Evolutionary conservation across 2,797 vertebrate genomes (phyloP).

Genomic region (Meda fulgida): DNA sequence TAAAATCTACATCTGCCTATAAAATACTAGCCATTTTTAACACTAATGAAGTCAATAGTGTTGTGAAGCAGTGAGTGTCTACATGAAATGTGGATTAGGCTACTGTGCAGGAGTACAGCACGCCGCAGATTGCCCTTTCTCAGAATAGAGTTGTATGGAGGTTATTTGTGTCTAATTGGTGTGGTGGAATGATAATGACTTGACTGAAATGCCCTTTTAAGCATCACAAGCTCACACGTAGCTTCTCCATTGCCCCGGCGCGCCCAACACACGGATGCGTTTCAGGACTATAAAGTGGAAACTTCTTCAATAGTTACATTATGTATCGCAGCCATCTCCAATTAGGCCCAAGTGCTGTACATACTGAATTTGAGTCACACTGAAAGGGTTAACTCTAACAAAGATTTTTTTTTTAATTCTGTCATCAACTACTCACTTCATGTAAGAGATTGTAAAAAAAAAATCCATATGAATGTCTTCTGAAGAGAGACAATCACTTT

Average conservation of each 20-base stretch:
- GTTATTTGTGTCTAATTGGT: constrained; percentile 84
- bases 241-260: constrained; percentile 20
- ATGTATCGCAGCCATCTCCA: constrained; percentile 27
- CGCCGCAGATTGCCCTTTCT: constrained; percentile 66
- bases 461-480: not conserved
- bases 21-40: constrained; percentile 82
- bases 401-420: not conserved
- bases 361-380: not conserved
- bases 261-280: not conserved
- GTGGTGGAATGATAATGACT: constrained; percentile 80
- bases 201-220: constrained; percentile 78
- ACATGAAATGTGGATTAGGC: constrained; percentile 63
- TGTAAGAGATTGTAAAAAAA: not conserved
- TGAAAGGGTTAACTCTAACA: not conserved
- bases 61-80: constrained; percentile 40
- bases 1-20: constrained; percentile 80
- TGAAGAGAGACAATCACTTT: not conserved
- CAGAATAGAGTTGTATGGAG: constrained; percentile 76
- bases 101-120: constrained; percentile 37
- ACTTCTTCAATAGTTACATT: constrained; percentile 31
- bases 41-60: constrained; percentile 75
- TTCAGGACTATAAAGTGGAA: constrained; percentile 16
- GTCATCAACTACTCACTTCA: not conserved
- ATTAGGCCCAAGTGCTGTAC: constrained; percentile 14
- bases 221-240: constrained; percentile 62